Evolutionary conservation across 2,797 vertebrate species (phyloP), one percentile per base, ranked within the genome.

Genomic region (Chelon auratus): DNA sequence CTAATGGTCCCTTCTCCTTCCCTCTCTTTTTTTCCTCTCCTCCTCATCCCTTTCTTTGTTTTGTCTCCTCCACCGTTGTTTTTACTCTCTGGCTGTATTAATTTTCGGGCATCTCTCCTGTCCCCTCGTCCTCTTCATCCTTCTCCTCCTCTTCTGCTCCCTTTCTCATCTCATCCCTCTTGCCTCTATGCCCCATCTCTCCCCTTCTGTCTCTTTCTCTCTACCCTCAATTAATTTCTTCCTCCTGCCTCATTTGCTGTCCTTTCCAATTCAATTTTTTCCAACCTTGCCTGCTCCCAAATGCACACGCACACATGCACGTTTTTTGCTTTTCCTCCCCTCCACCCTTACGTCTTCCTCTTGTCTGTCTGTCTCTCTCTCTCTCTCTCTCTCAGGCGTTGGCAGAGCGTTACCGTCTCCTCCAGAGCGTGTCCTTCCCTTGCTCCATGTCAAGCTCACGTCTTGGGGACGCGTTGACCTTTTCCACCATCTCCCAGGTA

Each of bases 181-280:
- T 85, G 53, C 78, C 85, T 75, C 81, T 71, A 56, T 87, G 68
- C 69, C 75, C 87, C 73, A 26, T 85, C 78, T 81, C 82, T 80
- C 62, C 65, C 79, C 72, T 77, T 78, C 83, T 80, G 78, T 86
- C 81, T 85, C 81, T 75, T 79, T 74, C 80, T 86, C 87, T 85
- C 81, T 81, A 82, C 87, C 91, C 90, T 88, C 87, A 90, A 89
- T 93, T 92, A 90, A 93, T 91, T 90, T 89, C 87, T 87, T 91
- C 73, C 88, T 89, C 88, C 79, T 84, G 83, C 88, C 87, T 89
- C 89, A 92, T 91, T 90, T 91, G 81, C 90, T 78, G 80, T 91
- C 84, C 89, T 92, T 85, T 88, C 87, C 82, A 84, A 87, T 91
- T 89, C 85, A 85, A 85, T 86, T 68, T 84, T 88, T 90, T 83